A percentile compares a stretch with the other conserved stretches of the same genome.
These are phyloP conservation scores for Datnioides undecimradiatus DNA, from an alignment of 2,113 vertebrate genomes.

Conservation along the genomic window DNA sequence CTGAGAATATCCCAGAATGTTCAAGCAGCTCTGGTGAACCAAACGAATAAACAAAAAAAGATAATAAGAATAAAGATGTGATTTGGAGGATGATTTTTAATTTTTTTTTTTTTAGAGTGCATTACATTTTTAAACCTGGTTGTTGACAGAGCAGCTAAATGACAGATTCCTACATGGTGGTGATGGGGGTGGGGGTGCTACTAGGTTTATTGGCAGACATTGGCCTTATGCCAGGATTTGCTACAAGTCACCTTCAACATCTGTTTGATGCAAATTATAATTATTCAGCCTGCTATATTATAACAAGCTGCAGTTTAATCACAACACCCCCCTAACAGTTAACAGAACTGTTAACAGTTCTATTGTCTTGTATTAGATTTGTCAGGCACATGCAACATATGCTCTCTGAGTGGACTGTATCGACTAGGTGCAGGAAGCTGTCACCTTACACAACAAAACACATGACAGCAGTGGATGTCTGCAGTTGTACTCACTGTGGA, in stretches of 20 bases:
- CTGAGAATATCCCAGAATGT: not conserved
- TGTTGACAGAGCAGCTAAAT: not conserved
- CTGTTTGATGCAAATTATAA: conserved; percentile 26
- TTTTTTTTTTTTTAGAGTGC: not conserved
- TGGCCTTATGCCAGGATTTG: conserved; percentile 17
- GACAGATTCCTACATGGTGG: not conserved
- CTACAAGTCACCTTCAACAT: conserved; percentile 30
- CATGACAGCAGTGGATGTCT: not conserved
- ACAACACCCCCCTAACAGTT: not conserved
- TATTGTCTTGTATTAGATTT: not conserved
- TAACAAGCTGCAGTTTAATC: conserved; percentile 18
- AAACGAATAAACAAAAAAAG: not conserved
- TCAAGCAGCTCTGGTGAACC: not conserved
- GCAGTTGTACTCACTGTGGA: conserved; percentile 89
- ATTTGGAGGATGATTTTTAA: too few relatives aligned
- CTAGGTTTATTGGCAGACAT: conserved; percentile 12
- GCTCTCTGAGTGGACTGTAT: not conserved
- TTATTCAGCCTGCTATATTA: not conserved
- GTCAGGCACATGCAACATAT: not conserved
- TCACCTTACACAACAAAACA: not conserved
- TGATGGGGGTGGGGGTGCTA: not conserved
- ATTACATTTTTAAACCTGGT: not conserved
- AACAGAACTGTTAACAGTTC: not conserved
- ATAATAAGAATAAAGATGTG: too few relatives aligned
- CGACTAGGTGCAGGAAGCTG: not conserved